These are phyloP conservation scores for Lagenorhynchus albirostris DNA, from an alignment of 2,113 vertebrate species.

Conservation along the genomic window DNA sequence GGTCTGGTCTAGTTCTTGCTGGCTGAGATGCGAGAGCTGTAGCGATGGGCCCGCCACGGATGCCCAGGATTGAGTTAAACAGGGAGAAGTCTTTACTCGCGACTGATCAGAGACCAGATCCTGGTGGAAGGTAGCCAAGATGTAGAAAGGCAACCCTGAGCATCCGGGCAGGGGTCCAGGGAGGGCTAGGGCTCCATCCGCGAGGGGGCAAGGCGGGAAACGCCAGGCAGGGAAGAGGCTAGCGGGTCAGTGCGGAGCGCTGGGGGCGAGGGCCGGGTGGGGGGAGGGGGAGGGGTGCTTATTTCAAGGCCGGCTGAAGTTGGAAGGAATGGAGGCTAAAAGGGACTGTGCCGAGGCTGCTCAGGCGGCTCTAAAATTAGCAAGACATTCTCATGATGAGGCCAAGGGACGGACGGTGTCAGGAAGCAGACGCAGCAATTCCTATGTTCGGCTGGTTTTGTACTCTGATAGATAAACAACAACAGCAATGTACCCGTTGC, in stretches of 20 bases:
- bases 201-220: not conserved
- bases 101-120: not conserved
- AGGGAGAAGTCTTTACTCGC: not conserved
- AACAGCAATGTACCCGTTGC: not conserved
- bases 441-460: not conserved
- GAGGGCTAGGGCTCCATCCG: not conserved
- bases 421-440: not conserved
- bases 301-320: not conserved
- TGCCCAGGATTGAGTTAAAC: not conserved
- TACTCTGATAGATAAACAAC: not conserved
- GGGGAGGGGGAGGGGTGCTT: not conserved
- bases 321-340: not conserved
- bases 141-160: not conserved
- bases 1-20: conserved; percentile 34
- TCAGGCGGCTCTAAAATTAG: not conserved
- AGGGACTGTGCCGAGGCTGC: not conserved
- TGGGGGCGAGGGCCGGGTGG: accelerated
- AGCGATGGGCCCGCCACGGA: not conserved
- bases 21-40: not conserved
- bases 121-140: conserved; percentile 9
- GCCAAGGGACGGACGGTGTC: not conserved
- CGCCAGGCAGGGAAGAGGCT: accelerated
- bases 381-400: not conserved
- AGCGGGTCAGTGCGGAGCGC: not conserved
- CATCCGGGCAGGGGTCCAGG: not conserved